Conservation (phyloP, 2,797 vertebrate genomes). For the Taenioides sp. region DNA sequence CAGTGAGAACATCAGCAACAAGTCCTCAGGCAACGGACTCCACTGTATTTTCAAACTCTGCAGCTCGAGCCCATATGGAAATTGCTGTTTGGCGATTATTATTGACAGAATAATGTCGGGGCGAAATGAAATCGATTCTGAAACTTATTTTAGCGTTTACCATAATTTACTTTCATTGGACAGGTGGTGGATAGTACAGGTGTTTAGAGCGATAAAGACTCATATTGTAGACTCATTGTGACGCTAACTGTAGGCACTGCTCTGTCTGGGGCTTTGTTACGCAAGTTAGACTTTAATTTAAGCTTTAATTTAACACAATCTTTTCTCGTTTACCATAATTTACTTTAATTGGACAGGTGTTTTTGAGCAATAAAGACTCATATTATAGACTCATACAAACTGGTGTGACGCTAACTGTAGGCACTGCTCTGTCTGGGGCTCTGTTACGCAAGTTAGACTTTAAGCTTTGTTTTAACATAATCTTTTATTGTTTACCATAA, state of each 20-base stretch:
- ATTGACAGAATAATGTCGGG: slow-evolving; percentile 3
- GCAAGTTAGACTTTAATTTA: no score
- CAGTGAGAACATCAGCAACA: slow-evolving; percentile 13
- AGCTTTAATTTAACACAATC: no score
- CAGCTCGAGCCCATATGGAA: slow-evolving; percentile 1
- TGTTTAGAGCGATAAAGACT: slow-evolving; percentile 14
- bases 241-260: no score
- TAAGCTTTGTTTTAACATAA: no score
- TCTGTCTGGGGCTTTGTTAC: no score
- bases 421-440: no score
- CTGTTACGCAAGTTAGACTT: no score
- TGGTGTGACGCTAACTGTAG: no score
- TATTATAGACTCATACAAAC: no score
- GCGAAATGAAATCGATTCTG: slow-evolving; percentile 37
- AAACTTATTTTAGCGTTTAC: slow-evolving; percentile 23
- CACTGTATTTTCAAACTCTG: slow-evolving; percentile 7
- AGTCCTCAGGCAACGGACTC: slow-evolving; percentile 24
- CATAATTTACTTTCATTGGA: slow-evolving; percentile 23
- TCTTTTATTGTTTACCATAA: slow-evolving; percentile 13
- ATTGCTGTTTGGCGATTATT: slow-evolving; percentile 25
- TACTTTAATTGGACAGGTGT: slow-evolving; percentile 20
- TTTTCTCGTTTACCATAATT: no score
- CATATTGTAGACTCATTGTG: no score
- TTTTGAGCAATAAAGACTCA: no score
- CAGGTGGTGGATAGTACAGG: not conserved